Evolutionary conservation across 2,113 vertebrate species (phyloP).

Genomic region (Polypterus senegalus): DNA sequence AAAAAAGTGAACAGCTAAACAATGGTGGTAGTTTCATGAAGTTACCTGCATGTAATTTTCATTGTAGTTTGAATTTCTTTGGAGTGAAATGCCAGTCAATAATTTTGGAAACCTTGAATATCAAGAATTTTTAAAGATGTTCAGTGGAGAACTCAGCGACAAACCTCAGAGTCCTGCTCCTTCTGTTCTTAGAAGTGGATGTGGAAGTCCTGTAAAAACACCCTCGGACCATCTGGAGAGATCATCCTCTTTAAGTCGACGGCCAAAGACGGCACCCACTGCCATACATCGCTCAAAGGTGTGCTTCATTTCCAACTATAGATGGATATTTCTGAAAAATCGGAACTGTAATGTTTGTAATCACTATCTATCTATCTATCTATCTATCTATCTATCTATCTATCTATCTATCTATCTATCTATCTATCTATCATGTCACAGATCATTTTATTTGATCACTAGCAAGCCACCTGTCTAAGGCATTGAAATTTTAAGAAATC

Average conservation of each 20-base stretch:
- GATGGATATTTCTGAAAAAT: no score
- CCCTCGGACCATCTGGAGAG: neutral
- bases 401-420: no score
- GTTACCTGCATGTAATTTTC: neutral
- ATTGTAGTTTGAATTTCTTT: slow-evolving; percentile 51
- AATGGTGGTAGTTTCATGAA: no score
- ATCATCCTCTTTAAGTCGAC: neutral
- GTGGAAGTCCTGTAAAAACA: slow-evolving; percentile 2
- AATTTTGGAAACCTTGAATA: slow-evolving; percentile 34
- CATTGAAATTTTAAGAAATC: no score
- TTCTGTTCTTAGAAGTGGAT: neutral
- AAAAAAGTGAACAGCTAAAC: neutral
- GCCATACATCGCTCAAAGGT: slow-evolving; percentile 21
- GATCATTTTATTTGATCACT: no score
- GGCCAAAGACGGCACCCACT: slow-evolving; percentile 17
- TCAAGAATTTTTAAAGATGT: slow-evolving; percentile 41
- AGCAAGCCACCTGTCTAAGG: no score
- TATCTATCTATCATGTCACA: no score
- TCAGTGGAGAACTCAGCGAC: slow-evolving; percentile 16
- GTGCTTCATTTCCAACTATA: neutral
- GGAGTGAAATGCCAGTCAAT: slow-evolving; percentile 37
- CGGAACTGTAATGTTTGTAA: no score
- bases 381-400: no score
- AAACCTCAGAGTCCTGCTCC: neutral
- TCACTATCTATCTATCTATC: no score